phyloP scores from a whole-genome alignment of 2,113 vertebrate genomes.

The Passer montanus region DNA sequence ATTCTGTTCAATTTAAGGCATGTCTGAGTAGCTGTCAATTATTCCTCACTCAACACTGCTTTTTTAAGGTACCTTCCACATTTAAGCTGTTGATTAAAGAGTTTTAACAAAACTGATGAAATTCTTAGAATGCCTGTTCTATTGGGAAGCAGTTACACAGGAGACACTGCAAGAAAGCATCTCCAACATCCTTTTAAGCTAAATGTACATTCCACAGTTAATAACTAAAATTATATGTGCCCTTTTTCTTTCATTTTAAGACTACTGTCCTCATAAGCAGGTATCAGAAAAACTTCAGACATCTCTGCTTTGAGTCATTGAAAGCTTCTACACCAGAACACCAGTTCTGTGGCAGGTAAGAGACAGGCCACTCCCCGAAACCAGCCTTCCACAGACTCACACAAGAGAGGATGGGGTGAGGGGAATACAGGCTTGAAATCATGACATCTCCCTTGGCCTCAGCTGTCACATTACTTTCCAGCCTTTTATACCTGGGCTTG shows the following conservation, averaged over 20 bases:
- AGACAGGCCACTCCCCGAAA: rapidly evolving
- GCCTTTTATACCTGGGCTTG: background rate
- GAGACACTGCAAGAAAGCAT: background rate
- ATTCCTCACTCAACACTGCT: background rate
- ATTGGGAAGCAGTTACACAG: background rate
- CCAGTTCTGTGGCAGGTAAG: rapidly evolving
- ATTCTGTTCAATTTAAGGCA: background rate
- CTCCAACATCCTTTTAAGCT: background rate
- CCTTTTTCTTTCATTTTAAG: background rate
- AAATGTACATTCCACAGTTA: background rate
- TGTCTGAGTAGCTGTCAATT: background rate
- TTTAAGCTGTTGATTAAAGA: background rate
- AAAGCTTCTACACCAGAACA: background rate
- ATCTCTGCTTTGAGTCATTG: background rate
- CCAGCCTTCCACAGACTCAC: background rate
- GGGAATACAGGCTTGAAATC: background rate
- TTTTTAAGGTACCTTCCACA: background rate
- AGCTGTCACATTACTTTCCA: background rate
- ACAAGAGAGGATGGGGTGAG: background rate
- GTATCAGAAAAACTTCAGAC: background rate
- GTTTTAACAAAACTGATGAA: background rate
- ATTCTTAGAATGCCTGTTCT: background rate
- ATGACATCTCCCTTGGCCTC: background rate
- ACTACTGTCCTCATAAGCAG: background rate
- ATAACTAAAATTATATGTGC: background rate